A percentile compares a stretch with the other conserved stretches of the same genome.
Conservation (phyloP, 2,797 vertebrate species). For the Craterocephalus amniculus region DNA sequence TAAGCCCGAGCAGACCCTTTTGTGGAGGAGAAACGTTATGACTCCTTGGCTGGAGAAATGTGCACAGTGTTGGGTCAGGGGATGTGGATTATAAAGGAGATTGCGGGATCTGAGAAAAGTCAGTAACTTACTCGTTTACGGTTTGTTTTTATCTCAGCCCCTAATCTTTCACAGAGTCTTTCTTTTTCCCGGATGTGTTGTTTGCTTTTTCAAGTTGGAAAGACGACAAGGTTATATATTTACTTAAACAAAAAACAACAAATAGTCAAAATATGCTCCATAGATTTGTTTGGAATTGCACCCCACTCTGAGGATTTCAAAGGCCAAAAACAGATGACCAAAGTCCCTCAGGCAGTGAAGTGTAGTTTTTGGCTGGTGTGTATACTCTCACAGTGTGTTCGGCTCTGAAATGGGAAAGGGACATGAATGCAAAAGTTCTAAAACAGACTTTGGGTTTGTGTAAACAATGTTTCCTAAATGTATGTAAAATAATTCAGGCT, state of each 20-base stretch:
- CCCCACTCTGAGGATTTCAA: conserved; percentile 20
- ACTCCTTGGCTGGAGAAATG: conserved; percentile 71
- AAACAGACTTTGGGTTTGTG: conserved; percentile 50
- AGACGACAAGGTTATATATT: conserved; percentile 25
- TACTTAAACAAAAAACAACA: conserved; percentile 42
- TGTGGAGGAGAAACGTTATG: conserved; percentile 62
- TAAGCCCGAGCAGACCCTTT: conserved; percentile 66
- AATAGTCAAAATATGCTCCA: conserved; percentile 43
- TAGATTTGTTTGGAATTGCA: conserved; percentile 45
- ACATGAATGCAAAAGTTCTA: conserved; percentile 24
- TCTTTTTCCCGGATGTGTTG: conserved; percentile 15
- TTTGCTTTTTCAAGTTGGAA: conserved; percentile 30
- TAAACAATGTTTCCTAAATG: conserved; percentile 34
- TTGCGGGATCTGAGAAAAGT: conserved; percentile 49
- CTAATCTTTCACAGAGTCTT: conserved; percentile 23
- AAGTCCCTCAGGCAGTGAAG: conserved; percentile 17
- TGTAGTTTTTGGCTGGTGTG: conserved; percentile 43
- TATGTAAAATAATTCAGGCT: conserved; percentile 36
- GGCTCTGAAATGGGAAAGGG: conserved; percentile 27
- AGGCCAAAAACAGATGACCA: conserved; percentile 50
- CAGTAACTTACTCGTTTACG: conserved; percentile 31
- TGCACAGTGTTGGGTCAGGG: conserved; percentile 72
- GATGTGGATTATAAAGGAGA: conserved; percentile 72
- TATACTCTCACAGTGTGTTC: conserved; percentile 29
- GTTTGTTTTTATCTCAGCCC: conserved; percentile 46